Evolutionary conservation across 2,888 invertebrate species (phyloP).

Genomic region (Pediacus dermestoides): DNA sequence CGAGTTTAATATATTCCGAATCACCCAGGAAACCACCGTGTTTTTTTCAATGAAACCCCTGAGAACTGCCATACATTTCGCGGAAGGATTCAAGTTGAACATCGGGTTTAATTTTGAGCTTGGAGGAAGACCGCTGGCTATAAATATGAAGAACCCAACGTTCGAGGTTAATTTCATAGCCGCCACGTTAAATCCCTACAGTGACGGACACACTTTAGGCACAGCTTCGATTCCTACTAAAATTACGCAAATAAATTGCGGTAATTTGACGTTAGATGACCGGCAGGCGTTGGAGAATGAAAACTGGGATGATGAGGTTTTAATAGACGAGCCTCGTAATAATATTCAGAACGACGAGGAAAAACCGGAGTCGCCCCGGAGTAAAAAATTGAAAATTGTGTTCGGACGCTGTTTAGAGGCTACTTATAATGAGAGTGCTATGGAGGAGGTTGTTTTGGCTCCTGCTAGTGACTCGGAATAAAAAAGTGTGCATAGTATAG

Average conservation of each 20-base stretch:
- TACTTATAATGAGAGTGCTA: no score
- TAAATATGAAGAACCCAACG: slow-evolving; percentile 66
- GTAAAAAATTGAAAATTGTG: slow-evolving; percentile 59
- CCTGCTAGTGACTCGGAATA: no score
- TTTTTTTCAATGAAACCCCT: slow-evolving; percentile 87
- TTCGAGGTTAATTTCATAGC: slow-evolving; percentile 79
- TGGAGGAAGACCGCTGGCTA: slow-evolving; percentile 74
- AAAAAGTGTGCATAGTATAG: no score
- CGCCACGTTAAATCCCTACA: slow-evolving; percentile 67
- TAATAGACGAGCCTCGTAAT: slow-evolving; percentile 13
- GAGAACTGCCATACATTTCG: slow-evolving; percentile 72
- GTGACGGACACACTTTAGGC: slow-evolving; percentile 41
- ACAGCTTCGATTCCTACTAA: slow-evolving; percentile 39
- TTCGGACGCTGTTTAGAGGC: slow-evolving; percentile 71
- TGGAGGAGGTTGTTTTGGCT: no score
- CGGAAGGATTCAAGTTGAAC: slow-evolving; percentile 69
- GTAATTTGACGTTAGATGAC: slow-evolving; percentile 33
- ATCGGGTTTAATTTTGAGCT: slow-evolving; percentile 71
- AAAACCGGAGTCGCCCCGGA: slow-evolving; percentile 56
- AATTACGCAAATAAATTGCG: slow-evolving; percentile 37
- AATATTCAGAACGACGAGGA: slow-evolving; percentile 1
- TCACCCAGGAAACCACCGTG: slow-evolving; percentile 64
- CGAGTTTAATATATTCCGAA: slow-evolving; percentile 69
- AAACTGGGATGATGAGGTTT: slow-evolving; percentile 36
- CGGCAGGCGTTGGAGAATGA: slow-evolving; percentile 31